phyloP scores from a whole-genome alignment of 2,888 invertebrate genomes.

The Oithona nana region DNA sequence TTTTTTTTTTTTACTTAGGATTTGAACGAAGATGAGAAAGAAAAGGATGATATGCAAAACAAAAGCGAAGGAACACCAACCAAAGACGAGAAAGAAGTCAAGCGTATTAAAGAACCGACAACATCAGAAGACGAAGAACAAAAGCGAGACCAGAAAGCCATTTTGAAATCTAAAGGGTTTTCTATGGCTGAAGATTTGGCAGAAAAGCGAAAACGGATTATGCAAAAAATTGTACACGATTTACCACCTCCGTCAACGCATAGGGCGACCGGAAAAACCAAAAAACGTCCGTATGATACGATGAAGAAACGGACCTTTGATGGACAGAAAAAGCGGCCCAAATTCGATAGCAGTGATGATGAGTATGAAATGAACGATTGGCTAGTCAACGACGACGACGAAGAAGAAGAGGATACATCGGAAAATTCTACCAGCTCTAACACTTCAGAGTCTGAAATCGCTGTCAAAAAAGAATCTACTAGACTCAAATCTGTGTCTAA shows the following conservation, averaged over 20 bases:
- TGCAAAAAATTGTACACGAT: background rate
- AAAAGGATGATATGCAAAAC: too few relatives aligned
- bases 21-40: too few relatives aligned
- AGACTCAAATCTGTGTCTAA: background rate
- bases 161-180: too few relatives aligned
- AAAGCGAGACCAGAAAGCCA: too few relatives aligned
- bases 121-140: too few relatives aligned
- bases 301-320: background rate
- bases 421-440: background rate
- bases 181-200: background rate
- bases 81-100: too few relatives aligned
- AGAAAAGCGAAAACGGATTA: background rate
- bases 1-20: too few relatives aligned
- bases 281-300: too few relatives aligned
- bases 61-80: too few relatives aligned
- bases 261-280: background rate
- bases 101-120: too few relatives aligned
- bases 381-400: background rate
- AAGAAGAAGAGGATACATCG: background rate
- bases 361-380: background rate
- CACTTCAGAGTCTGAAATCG: background rate
- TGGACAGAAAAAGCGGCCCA: background rate
- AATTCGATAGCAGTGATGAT: background rate
- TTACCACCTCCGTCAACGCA: background rate
- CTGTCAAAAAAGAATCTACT: background rate